Base-by-base conservation (phyloP, 2,113 vertebrate genomes). In the Nothoprocta pentlandii region DNA sequence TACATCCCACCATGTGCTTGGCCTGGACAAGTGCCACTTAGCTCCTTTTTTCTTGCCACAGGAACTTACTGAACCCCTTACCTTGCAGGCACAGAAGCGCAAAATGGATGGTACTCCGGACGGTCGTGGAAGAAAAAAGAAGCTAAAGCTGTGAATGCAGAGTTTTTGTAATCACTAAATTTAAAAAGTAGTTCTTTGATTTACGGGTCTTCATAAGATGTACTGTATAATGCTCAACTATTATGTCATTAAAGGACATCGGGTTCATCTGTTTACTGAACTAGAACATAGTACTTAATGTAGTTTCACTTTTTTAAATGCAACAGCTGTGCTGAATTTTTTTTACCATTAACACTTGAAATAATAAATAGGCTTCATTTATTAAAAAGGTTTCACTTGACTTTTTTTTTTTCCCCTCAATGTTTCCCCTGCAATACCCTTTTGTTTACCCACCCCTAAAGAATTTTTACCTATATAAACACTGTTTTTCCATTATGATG, bases 61-160 rank as follows among this genome's bases (percentile, higher is more conserved):
- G 0, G 42, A 51, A 54, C 39, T 93, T 44, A 26, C 1, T 69
- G 9, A 34, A 19, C 79, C 66, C 5, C 69, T 92, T 87, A 42
- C 26, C 80, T 95, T 75, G 3, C 88, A 99, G 99, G 98, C 98
- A 71, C 99, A 99, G 97, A 99, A 99, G 92, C 98, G 99, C 90
- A 99, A 99, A 97, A 97, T 99, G 80, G 99, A 99, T 56, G 99
- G 98, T 83, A 98, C 98, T 54, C 97, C 99, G 58, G 99, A 99
- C n/a, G 98, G 99, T 19, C 98, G 99, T 68, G 99, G 99, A 86
- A 98, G 99, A 80, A 98, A 98, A 97, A 99, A 99, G 97, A 99
- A 99, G 97, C 97, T 99, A 85, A 99, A 99, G 98, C 98, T 99
- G 98, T 99, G 97, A 99, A 98, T 79, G 86, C 58, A 25, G 89